A percentile compares a stretch with the other conserved stretches of the same genome.
Evolutionary conservation across 2,113 vertebrate species (phyloP).

Genomic region (Junco hyemalis): DNA sequence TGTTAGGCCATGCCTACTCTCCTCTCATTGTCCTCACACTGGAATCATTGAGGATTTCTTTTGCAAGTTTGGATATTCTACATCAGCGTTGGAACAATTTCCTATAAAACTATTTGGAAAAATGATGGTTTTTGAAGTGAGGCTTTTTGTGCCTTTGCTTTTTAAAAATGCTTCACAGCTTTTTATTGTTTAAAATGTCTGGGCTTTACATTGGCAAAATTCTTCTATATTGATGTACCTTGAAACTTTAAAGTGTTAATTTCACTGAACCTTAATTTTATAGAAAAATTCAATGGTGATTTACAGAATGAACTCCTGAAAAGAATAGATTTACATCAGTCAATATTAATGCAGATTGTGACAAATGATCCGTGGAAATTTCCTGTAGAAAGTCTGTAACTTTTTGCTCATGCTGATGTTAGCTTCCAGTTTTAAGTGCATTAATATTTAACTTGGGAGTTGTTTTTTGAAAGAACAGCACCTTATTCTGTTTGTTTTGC

Average conservation of each 20-base stretch:
- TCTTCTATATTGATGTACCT: background rate
- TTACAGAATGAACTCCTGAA: background rate
- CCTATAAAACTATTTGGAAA: background rate
- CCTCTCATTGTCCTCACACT: background rate
- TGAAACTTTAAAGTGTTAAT: background rate
- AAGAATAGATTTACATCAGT: background rate
- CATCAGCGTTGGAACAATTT: background rate
- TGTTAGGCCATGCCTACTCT: background rate
- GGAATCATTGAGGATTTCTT: background rate
- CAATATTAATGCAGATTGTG: background rate
- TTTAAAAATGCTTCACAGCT: background rate
- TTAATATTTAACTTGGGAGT: slow-evolving; percentile 55
- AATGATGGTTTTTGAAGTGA: background rate
- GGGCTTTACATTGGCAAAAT: background rate
- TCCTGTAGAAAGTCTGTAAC: background rate
- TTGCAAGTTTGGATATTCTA: background rate
- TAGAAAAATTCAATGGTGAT: background rate
- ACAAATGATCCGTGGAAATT: background rate
- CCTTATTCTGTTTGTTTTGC: slow-evolving; percentile 36
- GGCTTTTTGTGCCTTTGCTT: background rate
- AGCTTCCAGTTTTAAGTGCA: background rate
- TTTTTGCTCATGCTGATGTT: background rate
- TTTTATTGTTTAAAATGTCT: background rate
- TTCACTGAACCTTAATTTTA: background rate
- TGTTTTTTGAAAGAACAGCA: slow-evolving; percentile 35